Conservation (phyloP, 2,888 invertebrate species). For the Luperina testacea region DNA sequence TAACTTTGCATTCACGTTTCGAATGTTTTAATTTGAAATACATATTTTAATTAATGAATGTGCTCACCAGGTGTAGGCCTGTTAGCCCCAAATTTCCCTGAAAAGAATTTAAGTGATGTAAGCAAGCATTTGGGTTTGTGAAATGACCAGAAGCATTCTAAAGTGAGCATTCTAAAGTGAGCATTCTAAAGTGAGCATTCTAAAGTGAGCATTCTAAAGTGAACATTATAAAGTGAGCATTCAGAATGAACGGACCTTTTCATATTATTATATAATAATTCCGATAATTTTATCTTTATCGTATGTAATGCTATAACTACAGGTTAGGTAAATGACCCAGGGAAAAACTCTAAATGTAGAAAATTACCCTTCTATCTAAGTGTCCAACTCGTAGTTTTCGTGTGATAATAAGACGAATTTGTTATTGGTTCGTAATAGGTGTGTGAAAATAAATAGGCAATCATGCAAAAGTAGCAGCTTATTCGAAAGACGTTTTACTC, state of each 20-base stretch:
- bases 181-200: slow-evolving; percentile 4
- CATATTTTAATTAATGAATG: not conserved
- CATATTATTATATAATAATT: too few relatives aligned
- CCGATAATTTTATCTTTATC: not conserved
- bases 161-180: not conserved
- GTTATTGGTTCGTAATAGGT: not conserved
- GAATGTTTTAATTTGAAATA: slow-evolving; percentile 5
- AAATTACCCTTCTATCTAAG: not conserved
- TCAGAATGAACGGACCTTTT: not conserved
- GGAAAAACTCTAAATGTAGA: not conserved
- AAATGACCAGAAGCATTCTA: not conserved
- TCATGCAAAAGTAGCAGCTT: not conserved
- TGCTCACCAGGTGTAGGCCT: slow-evolving; percentile 40
- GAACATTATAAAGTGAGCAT: slow-evolving; percentile 1
- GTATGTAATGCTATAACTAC: not conserved
- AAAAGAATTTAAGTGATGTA: slow-evolving; percentile 23
- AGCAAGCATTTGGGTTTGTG: slow-evolving; percentile 1
- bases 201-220: not conserved
- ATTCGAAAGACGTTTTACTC: not conserved
- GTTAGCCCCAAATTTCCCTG: slow-evolving; percentile 28
- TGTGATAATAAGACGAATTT: not conserved
- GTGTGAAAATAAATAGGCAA: not conserved
- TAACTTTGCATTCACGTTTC: slow-evolving; percentile 3
- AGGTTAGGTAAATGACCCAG: not conserved
- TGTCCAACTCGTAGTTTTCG: not conserved